Evolutionary conservation across 2,888 invertebrate genomes (phyloP).

Genomic region (Pristionchus japonicus): DNA sequence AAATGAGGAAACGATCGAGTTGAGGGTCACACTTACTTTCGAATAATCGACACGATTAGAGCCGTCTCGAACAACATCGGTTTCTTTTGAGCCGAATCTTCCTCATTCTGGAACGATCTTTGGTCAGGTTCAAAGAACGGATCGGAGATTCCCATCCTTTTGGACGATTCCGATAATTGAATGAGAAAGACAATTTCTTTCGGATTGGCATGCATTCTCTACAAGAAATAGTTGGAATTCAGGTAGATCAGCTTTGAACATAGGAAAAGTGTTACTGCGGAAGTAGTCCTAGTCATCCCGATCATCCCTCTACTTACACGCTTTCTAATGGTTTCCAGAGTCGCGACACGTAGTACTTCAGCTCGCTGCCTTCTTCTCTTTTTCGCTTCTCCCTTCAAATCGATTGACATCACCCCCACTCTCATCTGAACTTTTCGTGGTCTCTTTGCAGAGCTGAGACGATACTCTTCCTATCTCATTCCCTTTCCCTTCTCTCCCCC

Average conservation of each 20-base stretch:
- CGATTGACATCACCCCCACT: conserved; percentile 22
- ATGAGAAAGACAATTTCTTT: too few relatives aligned
- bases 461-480: not conserved
- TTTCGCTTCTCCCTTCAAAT: not conserved
- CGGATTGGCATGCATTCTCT: too few relatives aligned
- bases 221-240: too few relatives aligned
- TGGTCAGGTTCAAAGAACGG: too few relatives aligned
- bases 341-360: not conserved
- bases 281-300: too few relatives aligned
- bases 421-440: conserved; percentile 22
- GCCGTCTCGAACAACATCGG: conserved; percentile 18
- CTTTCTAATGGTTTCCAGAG: not conserved
- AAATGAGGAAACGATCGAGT: not conserved
- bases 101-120: not conserved
- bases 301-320: too few relatives aligned
- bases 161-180: too few relatives aligned
- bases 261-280: too few relatives aligned
- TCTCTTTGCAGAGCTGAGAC: not conserved
- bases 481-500: not conserved
- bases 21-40: conserved; percentile 1
- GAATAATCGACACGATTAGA: not conserved
- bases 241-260: too few relatives aligned
- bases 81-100: not conserved
- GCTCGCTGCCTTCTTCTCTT: not conserved
- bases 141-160: too few relatives aligned